Base-by-base conservation (phyloP, 2,888 invertebrate species). In the Scaptomyza tumidula region DNA sequence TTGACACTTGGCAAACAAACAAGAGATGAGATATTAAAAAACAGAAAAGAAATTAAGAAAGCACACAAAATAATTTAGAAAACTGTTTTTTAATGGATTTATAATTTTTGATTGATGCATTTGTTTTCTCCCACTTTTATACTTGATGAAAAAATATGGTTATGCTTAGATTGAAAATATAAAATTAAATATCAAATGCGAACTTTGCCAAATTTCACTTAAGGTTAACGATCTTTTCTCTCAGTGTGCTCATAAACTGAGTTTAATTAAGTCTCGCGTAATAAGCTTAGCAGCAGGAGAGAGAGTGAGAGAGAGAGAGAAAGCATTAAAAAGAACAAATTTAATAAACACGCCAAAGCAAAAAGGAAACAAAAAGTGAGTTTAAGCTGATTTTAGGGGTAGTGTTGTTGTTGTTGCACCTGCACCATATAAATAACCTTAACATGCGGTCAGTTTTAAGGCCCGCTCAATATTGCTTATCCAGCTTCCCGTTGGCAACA, bases 241-340 rank as follows among this genome's bases (percentile, higher is more conserved):
- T 31, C 78, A 67, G 67, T 73, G 74, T 16, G n/a, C 13, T 6
- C 24, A n/a, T 14, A 48, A 37, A 48, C 9, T 46, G 53, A 31
- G 35, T 37, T 70, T 55, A 58, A 72, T 75, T 13, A 31, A 16
- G 33, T 52, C 43, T 14, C 14, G 27, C 27, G 6, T 3, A 45
- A 39, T 27, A n/a, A 61, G 27, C 19, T 19, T 3, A 24, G 14
- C 13, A 44, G n/a, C 27, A 39, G 16, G 33, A 37, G 13, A 35
- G 3, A 35, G 6, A 13, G 13, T 5, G n/a, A 43, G n/a, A 35
- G 13, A 13, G 24, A 31, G 45, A 16, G 37, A 7, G 37, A 37
- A 6, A 37, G 19, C 6, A 11, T 9, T 14, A 24, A 31, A 29
- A 64, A 37, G 29, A 37, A 64, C 6, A 50, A 19, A 35, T n/a